phyloP scores from a whole-genome alignment of 2,113 vertebrate species.

The Nycticebus coucang region DNA sequence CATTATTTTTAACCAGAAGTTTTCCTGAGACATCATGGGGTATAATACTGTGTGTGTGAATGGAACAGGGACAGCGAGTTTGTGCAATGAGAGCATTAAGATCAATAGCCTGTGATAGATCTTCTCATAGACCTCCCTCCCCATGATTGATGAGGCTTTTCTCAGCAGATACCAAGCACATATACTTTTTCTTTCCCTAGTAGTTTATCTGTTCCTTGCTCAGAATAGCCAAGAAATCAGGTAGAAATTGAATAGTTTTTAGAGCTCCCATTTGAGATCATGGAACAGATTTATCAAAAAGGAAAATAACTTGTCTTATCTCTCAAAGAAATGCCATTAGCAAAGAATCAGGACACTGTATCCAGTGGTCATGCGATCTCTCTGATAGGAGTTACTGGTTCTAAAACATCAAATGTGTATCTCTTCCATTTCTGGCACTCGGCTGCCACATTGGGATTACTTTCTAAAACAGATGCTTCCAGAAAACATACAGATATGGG shows the following conservation, averaged over 20 bases:
- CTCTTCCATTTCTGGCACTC: not conserved
- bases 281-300: not conserved
- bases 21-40: not conserved
- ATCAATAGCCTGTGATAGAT: not conserved
- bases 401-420: not conserved
- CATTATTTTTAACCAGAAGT: not conserved
- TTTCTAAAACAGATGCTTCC: not conserved
- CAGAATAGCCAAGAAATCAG: not conserved
- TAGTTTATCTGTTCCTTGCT: not conserved
- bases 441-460: not conserved
- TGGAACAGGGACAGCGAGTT: not conserved
- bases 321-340: not conserved
- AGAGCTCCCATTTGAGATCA: not conserved
- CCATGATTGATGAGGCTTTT: not conserved
- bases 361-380: not conserved
- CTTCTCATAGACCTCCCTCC: not conserved
- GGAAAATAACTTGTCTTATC: not conserved
- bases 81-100: not conserved
- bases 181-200: not conserved
- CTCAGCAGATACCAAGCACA: not conserved
- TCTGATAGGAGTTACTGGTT: not conserved
- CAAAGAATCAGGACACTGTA: not conserved
- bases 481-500: not conserved
- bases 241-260: not conserved
- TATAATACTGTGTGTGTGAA: not conserved